Evolutionary conservation across 1,140 invertebrate species (phyloP).

Genomic region (Apis cerana): DNA sequence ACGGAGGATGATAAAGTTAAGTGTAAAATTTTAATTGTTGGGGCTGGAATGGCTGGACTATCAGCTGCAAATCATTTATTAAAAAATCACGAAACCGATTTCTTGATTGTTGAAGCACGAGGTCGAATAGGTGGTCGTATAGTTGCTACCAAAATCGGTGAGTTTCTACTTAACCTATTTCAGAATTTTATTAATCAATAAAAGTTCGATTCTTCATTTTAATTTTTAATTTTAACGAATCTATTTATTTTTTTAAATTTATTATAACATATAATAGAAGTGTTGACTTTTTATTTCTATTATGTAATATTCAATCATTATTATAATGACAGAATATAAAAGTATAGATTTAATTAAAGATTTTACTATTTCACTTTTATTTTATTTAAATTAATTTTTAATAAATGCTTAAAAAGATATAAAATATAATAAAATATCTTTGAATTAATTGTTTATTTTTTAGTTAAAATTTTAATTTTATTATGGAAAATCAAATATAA

Average conservation of each 20-base stretch:
- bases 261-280: background rate
- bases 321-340: too few species aligned
- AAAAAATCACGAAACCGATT: conserved; percentile 90
- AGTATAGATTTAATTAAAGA: too few species aligned
- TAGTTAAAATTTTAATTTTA: background rate
- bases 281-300: too few species aligned
- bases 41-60: conserved; percentile 92
- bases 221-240: background rate
- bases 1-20: conserved; percentile 73
- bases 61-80: conserved; percentile 92
- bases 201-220: background rate
- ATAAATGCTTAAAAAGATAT: background rate
- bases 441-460: background rate
- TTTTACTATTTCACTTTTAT: background rate
- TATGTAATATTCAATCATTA: background rate
- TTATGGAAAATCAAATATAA: too few species aligned
- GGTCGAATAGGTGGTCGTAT: conserved; percentile 91
- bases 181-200: conserved; percentile 21
- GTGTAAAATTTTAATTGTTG: conserved; percentile 91
- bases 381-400: background rate
- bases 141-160: conserved; percentile 87
- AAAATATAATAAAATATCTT: background rate
- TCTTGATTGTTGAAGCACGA: conserved; percentile 90
- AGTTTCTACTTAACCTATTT: conserved; percentile 78
- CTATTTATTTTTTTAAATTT: background rate